Conservation (phyloP, 2,888 invertebrate genomes). For the Athrips mouffetella region DNA sequence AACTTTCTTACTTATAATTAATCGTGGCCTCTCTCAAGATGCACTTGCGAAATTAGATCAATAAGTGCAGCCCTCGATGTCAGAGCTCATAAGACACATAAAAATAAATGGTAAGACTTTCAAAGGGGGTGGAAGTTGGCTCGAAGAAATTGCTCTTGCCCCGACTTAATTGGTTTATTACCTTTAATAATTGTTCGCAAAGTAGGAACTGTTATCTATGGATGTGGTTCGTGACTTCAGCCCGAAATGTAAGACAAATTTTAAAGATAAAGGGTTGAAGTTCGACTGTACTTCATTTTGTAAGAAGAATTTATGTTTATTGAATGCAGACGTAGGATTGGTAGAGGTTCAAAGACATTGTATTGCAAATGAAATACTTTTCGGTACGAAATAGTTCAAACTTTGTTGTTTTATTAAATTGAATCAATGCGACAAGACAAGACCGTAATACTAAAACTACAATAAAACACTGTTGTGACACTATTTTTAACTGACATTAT, state of each 20-base stretch:
- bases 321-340: background rate
- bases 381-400: no score
- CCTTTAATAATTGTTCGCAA: slow-evolving; percentile 31
- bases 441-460: background rate
- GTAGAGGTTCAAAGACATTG: background rate
- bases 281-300: background rate
- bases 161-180: slow-evolving; percentile 43
- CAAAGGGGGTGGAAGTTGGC: slow-evolving; percentile 38
- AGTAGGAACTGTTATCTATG: slow-evolving; percentile 12
- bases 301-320: background rate
- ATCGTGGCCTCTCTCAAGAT: background rate
- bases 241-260: no score
- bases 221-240: slow-evolving; percentile 2
- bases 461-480: background rate
- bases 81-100: slow-evolving; percentile 65
- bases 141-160: slow-evolving; percentile 36
- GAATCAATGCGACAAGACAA: no score
- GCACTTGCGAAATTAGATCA: slow-evolving; percentile 33
- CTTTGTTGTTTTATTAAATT: no score
- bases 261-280: background rate
- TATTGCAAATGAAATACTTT: no score
- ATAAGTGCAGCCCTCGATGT: slow-evolving; percentile 46
- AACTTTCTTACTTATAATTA: background rate
- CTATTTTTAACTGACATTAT: background rate
- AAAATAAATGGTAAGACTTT: slow-evolving; percentile 61